These are phyloP conservation scores for Acanthopagrus latus DNA, from an alignment of 2,797 vertebrate genomes.

Conservation along the genomic window DNA sequence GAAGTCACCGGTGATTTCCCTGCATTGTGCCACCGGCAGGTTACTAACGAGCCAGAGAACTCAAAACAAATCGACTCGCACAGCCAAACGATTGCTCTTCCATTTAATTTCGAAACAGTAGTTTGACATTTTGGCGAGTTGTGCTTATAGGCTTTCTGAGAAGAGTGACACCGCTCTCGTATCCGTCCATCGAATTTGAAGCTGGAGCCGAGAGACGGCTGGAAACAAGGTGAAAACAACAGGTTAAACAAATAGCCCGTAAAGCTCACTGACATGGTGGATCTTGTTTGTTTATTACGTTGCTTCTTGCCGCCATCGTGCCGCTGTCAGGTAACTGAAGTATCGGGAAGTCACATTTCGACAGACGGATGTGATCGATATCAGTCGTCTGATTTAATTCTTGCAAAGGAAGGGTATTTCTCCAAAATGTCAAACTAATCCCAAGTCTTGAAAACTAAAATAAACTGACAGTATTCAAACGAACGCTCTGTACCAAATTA, in stretches of 20 bases:
- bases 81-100: not conserved
- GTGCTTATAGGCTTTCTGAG: not conserved
- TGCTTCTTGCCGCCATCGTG: not conserved
- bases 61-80: slow-evolving; percentile 21
- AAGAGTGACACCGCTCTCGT: not conserved
- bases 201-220: too few relatives aligned
- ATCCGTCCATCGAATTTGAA: not conserved
- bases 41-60: slow-evolving; percentile 26
- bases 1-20: slow-evolving; percentile 8
- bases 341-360: not conserved
- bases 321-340: not conserved
- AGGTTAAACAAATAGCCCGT: not conserved
- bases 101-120: not conserved
- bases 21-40: slow-evolving; percentile 9
- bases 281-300: not conserved
- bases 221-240: not conserved
- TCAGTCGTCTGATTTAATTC: not conserved
- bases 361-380: not conserved
- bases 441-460: slow-evolving; percentile 2
- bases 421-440: not conserved
- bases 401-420: not conserved
- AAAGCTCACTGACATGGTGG: not conserved
- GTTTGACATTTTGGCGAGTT: not conserved
- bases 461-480: not conserved
- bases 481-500: not conserved